Evolutionary conservation across 2,113 vertebrate genomes (phyloP).

Genomic region (Gnathonemus longibarbis): DNA sequence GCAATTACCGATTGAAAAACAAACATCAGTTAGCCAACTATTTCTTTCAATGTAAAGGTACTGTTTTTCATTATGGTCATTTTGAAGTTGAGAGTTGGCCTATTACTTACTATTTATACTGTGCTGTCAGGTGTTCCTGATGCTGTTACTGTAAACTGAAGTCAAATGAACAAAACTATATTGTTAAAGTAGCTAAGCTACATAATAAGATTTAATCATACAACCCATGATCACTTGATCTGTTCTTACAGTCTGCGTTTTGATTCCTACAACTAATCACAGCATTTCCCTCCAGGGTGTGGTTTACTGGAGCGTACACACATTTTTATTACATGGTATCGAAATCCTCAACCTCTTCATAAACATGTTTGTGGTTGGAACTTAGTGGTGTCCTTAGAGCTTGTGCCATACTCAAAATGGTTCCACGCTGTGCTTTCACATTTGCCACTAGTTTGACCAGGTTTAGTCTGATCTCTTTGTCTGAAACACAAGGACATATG

Average conservation of each 20-base stretch:
- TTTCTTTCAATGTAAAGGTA: background rate
- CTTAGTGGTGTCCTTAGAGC: background rate
- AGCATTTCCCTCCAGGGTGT: background rate
- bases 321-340: background rate
- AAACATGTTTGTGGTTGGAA: background rate
- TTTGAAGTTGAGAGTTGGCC: background rate
- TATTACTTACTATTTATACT: background rate
- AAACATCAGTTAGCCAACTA: background rate
- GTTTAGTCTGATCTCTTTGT: background rate
- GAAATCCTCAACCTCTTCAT: background rate
- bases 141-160: background rate
- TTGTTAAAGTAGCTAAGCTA: background rate
- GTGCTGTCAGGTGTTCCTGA: background rate
- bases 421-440: background rate
- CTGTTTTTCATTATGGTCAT: background rate
- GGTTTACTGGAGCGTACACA: background rate
- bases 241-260: background rate
- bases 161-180: background rate
- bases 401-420: background rate
- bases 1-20: background rate
- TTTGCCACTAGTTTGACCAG: background rate
- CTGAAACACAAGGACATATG: background rate
- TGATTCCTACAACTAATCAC: background rate
- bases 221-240: background rate
- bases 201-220: background rate